Evolutionary conservation across 1,140 invertebrate species (phyloP).

Genomic region (Drosophila leontia): DNA sequence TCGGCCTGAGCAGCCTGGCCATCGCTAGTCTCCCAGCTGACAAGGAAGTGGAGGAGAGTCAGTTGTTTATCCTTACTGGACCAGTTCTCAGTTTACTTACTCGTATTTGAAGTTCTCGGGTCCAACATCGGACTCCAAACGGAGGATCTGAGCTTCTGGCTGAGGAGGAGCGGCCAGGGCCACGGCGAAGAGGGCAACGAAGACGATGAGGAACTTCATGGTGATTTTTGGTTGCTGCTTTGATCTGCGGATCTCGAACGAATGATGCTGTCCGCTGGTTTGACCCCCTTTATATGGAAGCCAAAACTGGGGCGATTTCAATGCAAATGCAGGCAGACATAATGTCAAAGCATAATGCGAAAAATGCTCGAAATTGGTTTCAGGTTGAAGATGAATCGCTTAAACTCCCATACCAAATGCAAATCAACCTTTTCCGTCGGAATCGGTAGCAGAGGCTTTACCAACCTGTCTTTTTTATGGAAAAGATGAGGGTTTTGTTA

Average conservation of each 20-base stretch:
- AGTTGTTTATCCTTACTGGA: not conserved
- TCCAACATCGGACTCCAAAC: constrained; percentile 29
- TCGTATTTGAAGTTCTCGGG: constrained; percentile 51
- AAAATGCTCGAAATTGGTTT: constrained; percentile 29
- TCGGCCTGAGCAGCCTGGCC: constrained; percentile 8
- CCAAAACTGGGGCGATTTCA: constrained; percentile 1
- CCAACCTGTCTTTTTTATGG: not conserved
- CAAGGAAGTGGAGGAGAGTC: not conserved
- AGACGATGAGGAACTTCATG: constrained; percentile 74
- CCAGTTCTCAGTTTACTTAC: constrained; percentile 10
- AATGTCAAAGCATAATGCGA: constrained; percentile 35
- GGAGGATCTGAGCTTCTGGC: not conserved
- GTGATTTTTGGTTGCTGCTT: constrained; percentile 23
- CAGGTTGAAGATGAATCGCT: constrained; percentile 30
- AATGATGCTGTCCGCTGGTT: constrained; percentile 14
- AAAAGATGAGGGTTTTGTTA: not conserved
- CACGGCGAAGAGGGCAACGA: constrained; percentile 71
- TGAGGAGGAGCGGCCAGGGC: constrained; percentile 24
- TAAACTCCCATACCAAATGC: constrained; percentile 18
- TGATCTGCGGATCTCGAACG: constrained; percentile 32
- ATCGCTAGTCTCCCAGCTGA: constrained; percentile 55
- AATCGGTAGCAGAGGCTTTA: constrained; percentile 9
- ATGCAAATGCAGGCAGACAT: constrained; percentile 22
- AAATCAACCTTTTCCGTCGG: constrained; percentile 17
- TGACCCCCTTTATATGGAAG: constrained; percentile 21